phyloP scores from a whole-genome alignment of 2,888 invertebrate genomes.

The Cybosia mesomella region DNA sequence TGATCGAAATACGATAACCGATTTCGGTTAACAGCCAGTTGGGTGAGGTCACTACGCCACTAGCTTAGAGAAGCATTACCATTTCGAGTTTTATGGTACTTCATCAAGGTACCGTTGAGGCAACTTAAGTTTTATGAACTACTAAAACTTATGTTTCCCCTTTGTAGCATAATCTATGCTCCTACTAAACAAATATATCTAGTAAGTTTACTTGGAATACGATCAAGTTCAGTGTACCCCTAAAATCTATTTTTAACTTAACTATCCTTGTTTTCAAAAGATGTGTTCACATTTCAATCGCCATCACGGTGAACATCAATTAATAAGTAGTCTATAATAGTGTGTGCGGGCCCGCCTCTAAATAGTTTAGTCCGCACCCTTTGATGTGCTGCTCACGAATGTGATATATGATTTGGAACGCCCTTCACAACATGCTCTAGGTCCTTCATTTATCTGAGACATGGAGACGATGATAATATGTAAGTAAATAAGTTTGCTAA shows the following conservation, averaged over 20 bases:
- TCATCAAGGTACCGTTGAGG: constrained; percentile 68
- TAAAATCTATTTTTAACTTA: constrained; percentile 50
- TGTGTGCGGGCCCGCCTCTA: constrained; percentile 49
- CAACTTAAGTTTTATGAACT: constrained; percentile 66
- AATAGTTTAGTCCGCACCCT: constrained; percentile 59
- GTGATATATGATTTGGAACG: constrained; percentile 62
- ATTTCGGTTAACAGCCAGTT: constrained; percentile 62
- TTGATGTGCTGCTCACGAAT: constrained; percentile 65
- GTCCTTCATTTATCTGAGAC: constrained; percentile 54
- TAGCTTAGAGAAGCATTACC: constrained; percentile 63
- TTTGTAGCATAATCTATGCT: constrained; percentile 30
- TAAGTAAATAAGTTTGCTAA: not conserved
- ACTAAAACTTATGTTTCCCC: constrained; percentile 44
- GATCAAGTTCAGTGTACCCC: constrained; percentile 49
- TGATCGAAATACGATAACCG: not conserved
- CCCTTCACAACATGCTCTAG: constrained; percentile 51
- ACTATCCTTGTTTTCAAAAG: constrained; percentile 60
- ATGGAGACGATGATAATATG: not conserved
- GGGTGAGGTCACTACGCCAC: constrained; percentile 70
- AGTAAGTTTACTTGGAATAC: constrained; percentile 26
- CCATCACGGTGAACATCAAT: constrained; percentile 65
- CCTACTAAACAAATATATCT: constrained; percentile 33
- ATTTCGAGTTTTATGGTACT: constrained; percentile 74
- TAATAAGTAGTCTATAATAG: constrained; percentile 62
- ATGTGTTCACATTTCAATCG: constrained; percentile 72